phyloP scores from a whole-genome alignment of 2,888 invertebrate genomes.

The Caenorhabditis imperialis region DNA sequence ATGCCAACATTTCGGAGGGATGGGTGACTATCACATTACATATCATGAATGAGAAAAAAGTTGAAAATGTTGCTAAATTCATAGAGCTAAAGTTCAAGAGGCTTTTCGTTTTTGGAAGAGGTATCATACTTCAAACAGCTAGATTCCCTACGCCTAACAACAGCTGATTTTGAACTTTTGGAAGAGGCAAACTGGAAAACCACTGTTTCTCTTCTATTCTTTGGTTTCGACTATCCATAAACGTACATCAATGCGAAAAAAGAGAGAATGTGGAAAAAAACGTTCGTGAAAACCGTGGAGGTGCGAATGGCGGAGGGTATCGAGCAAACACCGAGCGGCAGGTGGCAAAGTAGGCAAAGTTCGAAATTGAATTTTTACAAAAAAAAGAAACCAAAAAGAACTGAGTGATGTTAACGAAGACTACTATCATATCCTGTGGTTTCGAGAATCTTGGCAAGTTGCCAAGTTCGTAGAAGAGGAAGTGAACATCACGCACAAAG shows the following conservation, averaged over 20 bases:
- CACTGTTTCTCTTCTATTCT: too few relatives aligned
- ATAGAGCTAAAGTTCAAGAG: conserved; percentile 3
- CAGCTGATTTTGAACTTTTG: too few relatives aligned
- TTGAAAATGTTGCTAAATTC: not conserved
- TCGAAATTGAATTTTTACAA: conserved; percentile 1
- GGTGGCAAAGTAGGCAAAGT: conserved; percentile 18
- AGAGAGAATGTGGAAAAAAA: conserved; percentile 29
- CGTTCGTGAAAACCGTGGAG: conserved; percentile 16
- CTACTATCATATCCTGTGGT: not conserved
- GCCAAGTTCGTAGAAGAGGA: too few relatives aligned
- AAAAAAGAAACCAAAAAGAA: not conserved
- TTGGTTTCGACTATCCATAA: too few relatives aligned
- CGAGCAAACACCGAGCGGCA: conserved; percentile 29
- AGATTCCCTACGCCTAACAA: too few relatives aligned
- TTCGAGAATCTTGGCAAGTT: too few relatives aligned
- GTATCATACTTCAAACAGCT: too few relatives aligned
- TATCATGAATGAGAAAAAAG: conserved; percentile 21
- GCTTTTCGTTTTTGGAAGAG: not conserved
- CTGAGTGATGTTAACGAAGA: not conserved
- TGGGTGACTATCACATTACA: conserved; percentile 46
- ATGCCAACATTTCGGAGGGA: conserved; percentile 30
- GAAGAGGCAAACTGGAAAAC: too few relatives aligned
- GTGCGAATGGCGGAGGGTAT: conserved; percentile 11
- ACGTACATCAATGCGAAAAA: too few relatives aligned
- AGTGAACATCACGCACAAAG: too few relatives aligned